phyloP scores from a whole-genome alignment of 1,140 invertebrate genomes.

The Diorhabda elongata region DNA sequence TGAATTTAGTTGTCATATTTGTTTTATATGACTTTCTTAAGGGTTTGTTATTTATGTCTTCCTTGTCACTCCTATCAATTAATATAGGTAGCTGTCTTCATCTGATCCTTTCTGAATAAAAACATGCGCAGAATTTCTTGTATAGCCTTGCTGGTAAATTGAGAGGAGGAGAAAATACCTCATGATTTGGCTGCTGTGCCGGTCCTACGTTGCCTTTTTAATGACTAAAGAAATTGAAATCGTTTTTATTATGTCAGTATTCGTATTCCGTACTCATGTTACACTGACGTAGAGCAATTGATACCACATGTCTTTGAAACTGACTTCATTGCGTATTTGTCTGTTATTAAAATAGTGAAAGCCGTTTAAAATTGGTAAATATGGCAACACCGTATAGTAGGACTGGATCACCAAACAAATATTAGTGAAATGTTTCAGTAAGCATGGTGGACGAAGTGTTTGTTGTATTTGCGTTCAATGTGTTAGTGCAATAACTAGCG shows the following conservation, averaged over 20 bases:
- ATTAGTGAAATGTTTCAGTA: constrained; percentile 31
- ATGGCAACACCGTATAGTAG: constrained; percentile 21
- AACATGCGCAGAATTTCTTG: constrained; percentile 20
- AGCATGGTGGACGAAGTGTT: constrained; percentile 28
- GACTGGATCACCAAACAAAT: constrained; percentile 31
- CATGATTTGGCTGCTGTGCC: constrained; percentile 14
- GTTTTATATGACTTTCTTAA: neutral
- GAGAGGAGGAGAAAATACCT: constrained; percentile 17
- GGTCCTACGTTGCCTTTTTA: constrained; percentile 17
- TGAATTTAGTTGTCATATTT: constrained; percentile 15
- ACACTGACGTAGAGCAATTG: neutral
- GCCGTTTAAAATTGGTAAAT: constrained; percentile 12
- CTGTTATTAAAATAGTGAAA: constrained; percentile 6
- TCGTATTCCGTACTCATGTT: neutral
- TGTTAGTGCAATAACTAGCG: neutral
- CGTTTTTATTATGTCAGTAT: neutral
- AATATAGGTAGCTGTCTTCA: neutral
- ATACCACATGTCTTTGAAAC: neutral
- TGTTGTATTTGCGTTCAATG: constrained; percentile 18
- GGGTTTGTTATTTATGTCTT: constrained; percentile 18
- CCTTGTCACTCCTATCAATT: constrained; percentile 14
- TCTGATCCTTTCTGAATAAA: constrained; percentile 13
- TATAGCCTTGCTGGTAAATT: constrained; percentile 10
- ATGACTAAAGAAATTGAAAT: neutral
- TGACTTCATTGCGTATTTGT: neutral